A percentile compares a stretch with the other conserved stretches of the same genome.
phyloP scores from a whole-genome alignment of 2,888 invertebrate genomes.

The Philaethria dido region DNA sequence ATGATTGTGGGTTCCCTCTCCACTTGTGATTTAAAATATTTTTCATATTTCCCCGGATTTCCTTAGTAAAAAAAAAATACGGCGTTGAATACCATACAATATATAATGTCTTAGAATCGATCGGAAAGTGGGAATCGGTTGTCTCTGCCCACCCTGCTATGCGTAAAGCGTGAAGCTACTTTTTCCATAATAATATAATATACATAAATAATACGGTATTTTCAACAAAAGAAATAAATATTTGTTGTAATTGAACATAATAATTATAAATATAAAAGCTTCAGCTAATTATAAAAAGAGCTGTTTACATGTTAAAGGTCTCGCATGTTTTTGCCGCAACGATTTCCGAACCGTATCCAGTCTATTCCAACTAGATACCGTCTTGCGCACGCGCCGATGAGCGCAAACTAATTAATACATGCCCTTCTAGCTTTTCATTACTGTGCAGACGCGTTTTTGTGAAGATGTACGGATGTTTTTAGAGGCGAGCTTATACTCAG shows the following conservation, averaged over 20 bases:
- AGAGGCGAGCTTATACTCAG: conserved; percentile 3
- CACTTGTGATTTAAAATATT: too few relatives aligned
- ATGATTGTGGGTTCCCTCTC: too few relatives aligned
- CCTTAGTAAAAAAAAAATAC: too few relatives aligned
- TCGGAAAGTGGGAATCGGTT: too few relatives aligned
- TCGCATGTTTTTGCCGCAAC: conserved; percentile 37
- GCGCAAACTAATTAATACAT: conserved; percentile 68
- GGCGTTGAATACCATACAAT: too few relatives aligned
- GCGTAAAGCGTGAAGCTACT: too few relatives aligned
- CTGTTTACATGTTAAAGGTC: conserved; percentile 35
- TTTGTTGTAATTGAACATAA: conserved; percentile 7
- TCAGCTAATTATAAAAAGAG: conserved; percentile 26
- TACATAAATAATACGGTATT: neutral
- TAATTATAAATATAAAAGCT: conserved; percentile 16
- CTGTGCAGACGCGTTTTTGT: conserved; percentile 39
- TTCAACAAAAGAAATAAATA: neutral
- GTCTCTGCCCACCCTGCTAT: too few relatives aligned
- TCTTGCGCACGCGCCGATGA: conserved; percentile 69
- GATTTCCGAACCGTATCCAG: conserved; percentile 46
- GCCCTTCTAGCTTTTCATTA: conserved; percentile 76
- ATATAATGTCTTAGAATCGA: too few relatives aligned
- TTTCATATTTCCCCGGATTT: too few relatives aligned
- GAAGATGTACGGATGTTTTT: conserved; percentile 21
- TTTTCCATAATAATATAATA: neutral
- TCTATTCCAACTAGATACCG: conserved; percentile 45